Conservation (phyloP, 2,888 invertebrate species). For the Caenorhabditis sulstoni region DNA sequence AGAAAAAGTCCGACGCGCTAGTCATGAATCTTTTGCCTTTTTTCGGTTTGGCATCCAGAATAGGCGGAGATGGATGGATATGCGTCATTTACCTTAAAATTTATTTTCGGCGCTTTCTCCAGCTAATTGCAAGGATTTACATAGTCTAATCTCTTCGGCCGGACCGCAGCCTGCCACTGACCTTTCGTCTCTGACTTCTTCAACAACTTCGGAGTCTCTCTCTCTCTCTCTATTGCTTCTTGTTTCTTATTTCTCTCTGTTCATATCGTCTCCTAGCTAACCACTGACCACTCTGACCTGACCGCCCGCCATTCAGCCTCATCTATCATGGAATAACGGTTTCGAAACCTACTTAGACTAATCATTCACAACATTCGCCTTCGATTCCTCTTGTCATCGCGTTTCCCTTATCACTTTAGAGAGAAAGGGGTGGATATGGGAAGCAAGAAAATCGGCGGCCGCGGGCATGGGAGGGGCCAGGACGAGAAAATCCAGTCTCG, state of each 20-base stretch:
- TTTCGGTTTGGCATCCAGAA: too few species aligned
- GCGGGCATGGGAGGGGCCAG: neutral
- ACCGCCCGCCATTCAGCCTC: conserved; percentile 17
- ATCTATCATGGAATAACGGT: conserved; percentile 36
- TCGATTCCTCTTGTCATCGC: conserved; percentile 3
- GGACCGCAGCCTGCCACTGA: conserved; percentile 3
- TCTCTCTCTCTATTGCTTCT: neutral
- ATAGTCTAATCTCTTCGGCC: conserved; percentile 16
- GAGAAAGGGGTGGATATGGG: conserved; percentile 45
- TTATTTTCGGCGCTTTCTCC: neutral
- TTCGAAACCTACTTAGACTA: conserved; percentile 32
- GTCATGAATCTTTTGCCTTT: conserved; percentile 18
- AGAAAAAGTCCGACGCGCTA: neutral
- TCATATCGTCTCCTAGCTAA: conserved; percentile 6
- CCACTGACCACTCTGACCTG: conserved; percentile 27
- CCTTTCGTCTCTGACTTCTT: conserved; percentile 24
- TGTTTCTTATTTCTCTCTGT: neutral
- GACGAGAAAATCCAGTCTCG: conserved; percentile 55
- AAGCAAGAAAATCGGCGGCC: conserved; percentile 4
- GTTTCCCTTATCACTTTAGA: conserved; percentile 37
- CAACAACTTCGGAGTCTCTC: too few species aligned
- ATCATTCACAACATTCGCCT: conserved; percentile 48
- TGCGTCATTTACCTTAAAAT: conserved; percentile 33
- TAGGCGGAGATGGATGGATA: conserved; percentile 10
- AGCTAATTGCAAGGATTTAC: conserved; percentile 48